Percentiles rank a stretch among this genome's conserved stretches.
Conservation (phyloP, 2,888 invertebrate species). For the Cetonia aurata region DNA sequence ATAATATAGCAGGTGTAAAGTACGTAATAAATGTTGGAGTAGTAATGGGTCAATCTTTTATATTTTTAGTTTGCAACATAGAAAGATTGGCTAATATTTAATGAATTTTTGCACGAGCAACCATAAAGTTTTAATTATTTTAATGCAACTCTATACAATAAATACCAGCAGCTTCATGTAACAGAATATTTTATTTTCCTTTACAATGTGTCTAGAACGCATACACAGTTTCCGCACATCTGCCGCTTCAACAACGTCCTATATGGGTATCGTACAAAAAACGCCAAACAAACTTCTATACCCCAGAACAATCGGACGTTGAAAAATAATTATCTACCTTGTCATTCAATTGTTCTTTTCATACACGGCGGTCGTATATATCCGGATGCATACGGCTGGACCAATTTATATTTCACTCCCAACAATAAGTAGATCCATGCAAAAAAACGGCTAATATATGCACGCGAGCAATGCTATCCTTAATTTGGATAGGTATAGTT, state of each 20-base stretch:
- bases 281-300: conserved; percentile 14
- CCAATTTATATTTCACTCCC: conserved; percentile 33
- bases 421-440: conserved; percentile 33
- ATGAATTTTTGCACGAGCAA: no score
- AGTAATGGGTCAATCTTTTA: no score
- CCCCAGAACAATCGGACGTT: conserved; percentile 23
- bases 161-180: not conserved
- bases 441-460: conserved; percentile 47
- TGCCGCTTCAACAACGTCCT: conserved; percentile 22
- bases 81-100: no score
- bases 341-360: conserved; percentile 36
- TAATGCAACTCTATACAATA: not conserved
- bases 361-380: conserved; percentile 8
- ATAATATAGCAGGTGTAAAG: no score
- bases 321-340: conserved; percentile 32
- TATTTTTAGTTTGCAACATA: no score
- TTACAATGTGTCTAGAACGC: not conserved
- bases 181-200: conserved; percentile 5
- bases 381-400: conserved; percentile 18
- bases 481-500: conserved; percentile 53
- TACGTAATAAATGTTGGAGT: no score
- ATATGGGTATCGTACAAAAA: conserved; percentile 4
- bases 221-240: conserved; percentile 13
- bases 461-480: conserved; percentile 47
- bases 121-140: conserved; percentile 5